Conservation (phyloP, 30 jellyfish, hydroid and myxozoan species). For the Mastigias papua region DNA sequence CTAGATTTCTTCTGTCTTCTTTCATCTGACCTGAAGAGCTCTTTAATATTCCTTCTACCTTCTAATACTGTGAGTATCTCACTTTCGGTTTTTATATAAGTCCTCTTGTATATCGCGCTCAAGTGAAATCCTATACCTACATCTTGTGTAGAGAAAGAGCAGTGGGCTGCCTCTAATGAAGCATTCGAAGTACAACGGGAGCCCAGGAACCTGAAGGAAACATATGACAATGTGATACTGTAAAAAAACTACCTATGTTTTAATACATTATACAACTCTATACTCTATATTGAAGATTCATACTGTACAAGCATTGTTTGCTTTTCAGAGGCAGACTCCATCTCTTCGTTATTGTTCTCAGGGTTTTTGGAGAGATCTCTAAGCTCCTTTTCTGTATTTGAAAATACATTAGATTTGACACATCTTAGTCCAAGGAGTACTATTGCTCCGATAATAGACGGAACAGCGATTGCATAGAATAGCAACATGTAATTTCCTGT, state of each 20-base stretch:
- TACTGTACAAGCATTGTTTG: slow-evolving; percentile 1
- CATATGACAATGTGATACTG: no score
- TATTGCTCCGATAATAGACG: slow-evolving; percentile 11
- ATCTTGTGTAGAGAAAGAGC: no score
- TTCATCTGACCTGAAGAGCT: no score
- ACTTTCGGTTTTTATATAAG: no score
- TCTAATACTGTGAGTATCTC: no score
- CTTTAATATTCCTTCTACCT: no score
- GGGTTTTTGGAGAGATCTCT: background rate
- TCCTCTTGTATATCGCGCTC: no score
- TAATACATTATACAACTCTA: no score
- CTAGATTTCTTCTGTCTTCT: no score
- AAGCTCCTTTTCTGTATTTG: background rate
- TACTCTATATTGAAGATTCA: background rate
- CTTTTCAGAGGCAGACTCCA: background rate
- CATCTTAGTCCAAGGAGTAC: slow-evolving; percentile 7
- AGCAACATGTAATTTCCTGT: slow-evolving; percentile 10
- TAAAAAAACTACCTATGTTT: no score
- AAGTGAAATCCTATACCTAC: no score
- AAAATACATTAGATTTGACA: slow-evolving; percentile 6
- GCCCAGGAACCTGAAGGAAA: no score
- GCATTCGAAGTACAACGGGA: background rate
- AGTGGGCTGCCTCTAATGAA: background rate
- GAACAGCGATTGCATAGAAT: slow-evolving; percentile 11
- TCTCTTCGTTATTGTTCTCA: background rate